A percentile compares a stretch with the other conserved stretches of the same genome.
These are phyloP conservation scores for Leptonema lineaticorne DNA, from an alignment of 1,140 invertebrate species.

Conservation along the genomic window DNA sequence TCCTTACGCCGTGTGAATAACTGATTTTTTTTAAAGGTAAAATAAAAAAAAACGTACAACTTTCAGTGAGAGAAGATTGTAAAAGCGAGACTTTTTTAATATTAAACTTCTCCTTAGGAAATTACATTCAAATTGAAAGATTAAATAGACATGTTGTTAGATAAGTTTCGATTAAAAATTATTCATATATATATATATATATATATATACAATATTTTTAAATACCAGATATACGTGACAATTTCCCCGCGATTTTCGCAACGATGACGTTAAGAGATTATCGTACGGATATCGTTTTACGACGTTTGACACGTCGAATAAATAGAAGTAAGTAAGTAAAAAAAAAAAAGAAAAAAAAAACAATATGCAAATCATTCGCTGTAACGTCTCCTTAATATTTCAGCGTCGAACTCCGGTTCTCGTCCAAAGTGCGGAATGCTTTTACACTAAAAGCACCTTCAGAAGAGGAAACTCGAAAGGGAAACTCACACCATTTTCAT, in stretches of 20 bases:
- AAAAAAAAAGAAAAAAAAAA: constrained; percentile 32
- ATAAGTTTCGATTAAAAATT: no score
- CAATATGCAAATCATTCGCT: constrained; percentile 40
- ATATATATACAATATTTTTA: no score
- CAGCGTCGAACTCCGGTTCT: constrained; percentile 28
- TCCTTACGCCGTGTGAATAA: constrained; percentile 35
- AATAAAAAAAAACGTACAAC: constrained; percentile 19
- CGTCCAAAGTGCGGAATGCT: constrained; percentile 36
- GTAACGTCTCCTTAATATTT: constrained; percentile 38
- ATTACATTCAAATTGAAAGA: no score
- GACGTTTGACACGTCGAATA: no score
- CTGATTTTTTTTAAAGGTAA: constrained; percentile 36
- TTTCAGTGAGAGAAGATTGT: background rate
- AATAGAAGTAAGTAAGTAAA: no score
- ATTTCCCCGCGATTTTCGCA: no score
- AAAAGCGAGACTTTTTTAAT: constrained; percentile 37
- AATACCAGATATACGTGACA: no score
- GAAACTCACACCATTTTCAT: constrained; percentile 4
- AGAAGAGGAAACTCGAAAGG: constrained; percentile 3
- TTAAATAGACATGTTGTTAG: no score
- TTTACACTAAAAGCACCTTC: constrained; percentile 40
- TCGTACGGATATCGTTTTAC: no score
- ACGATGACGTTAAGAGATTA: no score
- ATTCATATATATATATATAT: no score
- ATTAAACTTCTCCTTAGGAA: no score